Percentiles rank a stretch among this genome's conserved stretches.
These are phyloP conservation scores for Polyergus mexicanus DNA, from an alignment of 1,140 invertebrate species.

Conservation along the genomic window DNA sequence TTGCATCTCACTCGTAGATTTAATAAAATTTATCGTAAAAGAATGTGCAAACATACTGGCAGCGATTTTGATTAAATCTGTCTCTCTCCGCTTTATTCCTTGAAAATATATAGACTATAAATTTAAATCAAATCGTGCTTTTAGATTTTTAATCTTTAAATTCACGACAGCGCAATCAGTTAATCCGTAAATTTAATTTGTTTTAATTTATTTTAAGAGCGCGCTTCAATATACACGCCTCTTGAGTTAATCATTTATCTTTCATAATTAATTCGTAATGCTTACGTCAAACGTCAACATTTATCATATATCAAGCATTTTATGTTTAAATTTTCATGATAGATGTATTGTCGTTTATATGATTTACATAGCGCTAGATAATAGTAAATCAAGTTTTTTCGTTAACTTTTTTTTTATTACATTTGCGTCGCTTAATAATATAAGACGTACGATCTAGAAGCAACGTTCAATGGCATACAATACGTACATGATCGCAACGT, in stretches of 20 bases:
- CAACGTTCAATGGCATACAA: neutral
- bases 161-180: neutral
- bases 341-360: conserved; percentile 4
- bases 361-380: conserved; percentile 13
- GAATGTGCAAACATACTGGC: neutral
- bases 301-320: conserved; percentile 13
- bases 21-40: neutral
- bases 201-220: conserved; percentile 16
- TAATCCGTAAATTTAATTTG: conserved; percentile 8
- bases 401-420: conserved; percentile 45
- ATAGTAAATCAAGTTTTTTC: conserved; percentile 32
- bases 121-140: neutral
- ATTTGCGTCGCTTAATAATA: conserved; percentile 5
- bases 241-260: conserved; percentile 18
- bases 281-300: conserved; percentile 27
- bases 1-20: neutral
- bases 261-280: conserved; percentile 18
- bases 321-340: conserved; percentile 33
- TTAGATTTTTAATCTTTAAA: neutral
- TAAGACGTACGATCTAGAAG: neutral
- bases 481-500: neutral
- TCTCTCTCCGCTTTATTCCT: neutral
- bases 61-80: conserved; percentile 9
- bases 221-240: neutral
- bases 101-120: neutral